A percentile compares a stretch with the other conserved stretches of the same genome.
Evolutionary conservation across 1,140 invertebrate species (phyloP).

Genomic region (Diploscapter pachys): DNA sequence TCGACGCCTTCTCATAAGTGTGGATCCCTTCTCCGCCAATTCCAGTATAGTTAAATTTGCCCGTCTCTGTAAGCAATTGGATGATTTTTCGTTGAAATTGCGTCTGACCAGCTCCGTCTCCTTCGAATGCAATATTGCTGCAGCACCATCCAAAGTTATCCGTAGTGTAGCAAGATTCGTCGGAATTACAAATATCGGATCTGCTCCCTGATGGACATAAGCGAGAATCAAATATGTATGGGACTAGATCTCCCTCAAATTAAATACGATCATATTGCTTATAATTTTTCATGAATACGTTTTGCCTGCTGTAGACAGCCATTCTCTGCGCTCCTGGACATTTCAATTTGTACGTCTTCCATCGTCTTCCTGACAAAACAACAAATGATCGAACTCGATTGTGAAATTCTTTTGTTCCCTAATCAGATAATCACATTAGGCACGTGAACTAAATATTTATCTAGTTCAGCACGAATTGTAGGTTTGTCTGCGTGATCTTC

Average conservation of each 20-base stretch:
- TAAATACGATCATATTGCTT: not conserved
- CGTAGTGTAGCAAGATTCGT: slow-evolving; percentile 9
- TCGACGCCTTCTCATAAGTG: not conserved
- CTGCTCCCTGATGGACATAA: not conserved
- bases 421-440: slow-evolving; percentile 1
- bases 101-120: slow-evolving; percentile 3
- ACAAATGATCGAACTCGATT: not conserved
- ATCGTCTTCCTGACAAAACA: slow-evolving; percentile 3
- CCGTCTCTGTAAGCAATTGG: not conserved
- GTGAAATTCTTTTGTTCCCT: not conserved
- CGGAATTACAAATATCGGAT: slow-evolving; percentile 10
- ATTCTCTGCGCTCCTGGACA: slow-evolving; percentile 3
- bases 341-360: slow-evolving; percentile 7
- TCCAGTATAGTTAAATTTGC: slow-evolving; percentile 9
- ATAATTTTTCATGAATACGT: not conserved
- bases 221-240: slow-evolving; percentile 12
- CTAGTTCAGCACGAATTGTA: not conserved
- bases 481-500: not conserved
- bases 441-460: not conserved
- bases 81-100: not conserved
- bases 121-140: slow-evolving; percentile 4
- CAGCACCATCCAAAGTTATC: slow-evolving; percentile 13
- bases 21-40: slow-evolving; percentile 1
- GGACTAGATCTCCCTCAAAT: slow-evolving; percentile 16
- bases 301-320: slow-evolving; percentile 1